A percentile compares a stretch with the other conserved stretches of the same genome.
phyloP scores from a whole-genome alignment of 2,113 vertebrate genomes.

The Pangasianodon hypophthalmus region DNA sequence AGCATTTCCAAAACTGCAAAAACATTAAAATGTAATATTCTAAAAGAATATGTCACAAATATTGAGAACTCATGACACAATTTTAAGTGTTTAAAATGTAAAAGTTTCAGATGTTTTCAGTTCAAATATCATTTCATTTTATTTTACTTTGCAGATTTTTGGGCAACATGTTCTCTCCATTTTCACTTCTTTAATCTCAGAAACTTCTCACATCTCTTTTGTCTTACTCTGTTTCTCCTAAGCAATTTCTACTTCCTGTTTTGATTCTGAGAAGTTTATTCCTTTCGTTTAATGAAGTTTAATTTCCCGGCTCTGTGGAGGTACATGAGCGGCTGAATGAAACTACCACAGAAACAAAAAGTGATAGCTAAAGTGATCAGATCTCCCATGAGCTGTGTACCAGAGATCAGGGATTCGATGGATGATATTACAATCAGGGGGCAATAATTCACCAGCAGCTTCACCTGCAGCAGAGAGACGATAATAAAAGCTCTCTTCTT shows the following conservation, averaged over 20 bases:
- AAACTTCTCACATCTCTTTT: neutral
- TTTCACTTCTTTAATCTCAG: neutral
- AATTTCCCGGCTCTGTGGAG: neutral
- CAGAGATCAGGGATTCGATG: neutral
- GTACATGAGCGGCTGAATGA: constrained; percentile 1
- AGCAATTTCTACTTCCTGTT: neutral
- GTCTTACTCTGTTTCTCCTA: neutral
- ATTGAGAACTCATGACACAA: no score
- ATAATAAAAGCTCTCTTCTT: neutral
- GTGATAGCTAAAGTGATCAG: neutral
- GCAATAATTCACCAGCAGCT: neutral
- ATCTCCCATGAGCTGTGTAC: neutral
- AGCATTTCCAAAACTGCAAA: neutral
- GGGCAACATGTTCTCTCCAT: neutral
- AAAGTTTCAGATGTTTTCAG: neutral
- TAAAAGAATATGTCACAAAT: neutral
- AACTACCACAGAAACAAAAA: neutral
- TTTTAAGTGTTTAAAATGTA: neutral
- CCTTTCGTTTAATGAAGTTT: neutral
- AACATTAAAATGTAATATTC: neutral
- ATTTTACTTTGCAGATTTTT: neutral
- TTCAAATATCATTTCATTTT: no score
- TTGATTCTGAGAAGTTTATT: neutral
- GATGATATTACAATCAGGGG: neutral
- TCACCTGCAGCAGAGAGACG: neutral